Evolutionary conservation across 2,888 invertebrate genomes (phyloP).

Genomic region (Helicoverpa assulta): DNA sequence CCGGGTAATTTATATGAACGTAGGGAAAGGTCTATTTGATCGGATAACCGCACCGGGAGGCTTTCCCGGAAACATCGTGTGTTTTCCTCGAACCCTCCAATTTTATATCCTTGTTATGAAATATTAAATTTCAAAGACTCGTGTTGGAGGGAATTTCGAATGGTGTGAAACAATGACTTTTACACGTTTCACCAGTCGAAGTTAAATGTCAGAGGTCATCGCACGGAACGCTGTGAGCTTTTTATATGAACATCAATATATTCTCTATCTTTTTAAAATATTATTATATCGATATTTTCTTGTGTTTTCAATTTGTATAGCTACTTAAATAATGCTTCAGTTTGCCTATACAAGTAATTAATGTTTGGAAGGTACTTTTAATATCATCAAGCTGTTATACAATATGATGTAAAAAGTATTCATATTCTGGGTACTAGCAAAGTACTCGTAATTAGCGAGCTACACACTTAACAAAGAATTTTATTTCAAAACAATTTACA

Average conservation of each 20-base stretch:
- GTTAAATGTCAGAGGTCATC: neutral
- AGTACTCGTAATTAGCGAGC: no score
- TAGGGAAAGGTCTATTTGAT: conserved; percentile 31
- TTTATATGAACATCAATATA: no score
- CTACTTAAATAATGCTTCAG: neutral
- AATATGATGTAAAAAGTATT: neutral
- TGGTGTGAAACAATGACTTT: neutral
- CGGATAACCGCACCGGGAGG: conserved; percentile 35
- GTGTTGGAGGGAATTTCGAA: neutral
- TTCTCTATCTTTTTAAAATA: no score
- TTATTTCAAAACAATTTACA: neutral
- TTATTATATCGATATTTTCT: neutral
- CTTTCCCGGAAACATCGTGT: conserved; percentile 40
- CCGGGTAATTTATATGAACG: conserved; percentile 43
- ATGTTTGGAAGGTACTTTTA: neutral
- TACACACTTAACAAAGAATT: neutral
- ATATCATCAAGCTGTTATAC: neutral
- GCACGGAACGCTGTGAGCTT: neutral
- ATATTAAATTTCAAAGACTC: conserved; percentile 34
- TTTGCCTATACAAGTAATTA: neutral
- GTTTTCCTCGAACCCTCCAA: conserved; percentile 44
- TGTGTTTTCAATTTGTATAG: neutral
- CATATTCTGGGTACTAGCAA: neutral
- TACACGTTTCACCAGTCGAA: neutral
- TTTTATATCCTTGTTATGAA: conserved; percentile 33